Base-by-base conservation (phyloP, 1,140 invertebrate genomes). In the Euglossa dilemma region DNA sequence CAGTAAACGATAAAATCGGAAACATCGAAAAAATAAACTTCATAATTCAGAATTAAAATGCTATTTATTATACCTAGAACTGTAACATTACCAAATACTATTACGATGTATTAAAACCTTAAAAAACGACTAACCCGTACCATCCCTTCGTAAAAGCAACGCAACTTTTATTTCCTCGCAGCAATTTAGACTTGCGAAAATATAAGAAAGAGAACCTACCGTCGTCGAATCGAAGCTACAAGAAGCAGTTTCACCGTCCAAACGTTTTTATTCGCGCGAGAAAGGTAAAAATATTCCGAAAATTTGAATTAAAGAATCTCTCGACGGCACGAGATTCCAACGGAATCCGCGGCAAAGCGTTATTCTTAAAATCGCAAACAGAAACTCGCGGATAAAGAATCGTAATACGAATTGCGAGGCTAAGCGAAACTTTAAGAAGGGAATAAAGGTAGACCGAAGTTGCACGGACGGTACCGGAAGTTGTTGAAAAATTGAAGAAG, bases 401-500 rank as follows among this genome's bases (percentile, higher is more conserved):
- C 9, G 43, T 23, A 28, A 63, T 63, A 50, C 7, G n/a, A 18
- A 28, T 25, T 16, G 71, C 16, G 23, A 18, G 5, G n/a, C 6
- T 1, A 36, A 28, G 25, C 18, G 50, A 75, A 75, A 9, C 50
- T 75, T 36, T 18, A 0, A 50, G 14, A 6, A 9, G 1, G 4
- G 20, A 3, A 63, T 6, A 76, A 64, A 43, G 59, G 45, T 25
- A 7, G 71, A 14, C 25, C 23, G 5, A 11, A 25, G n/a, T 73
- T 36, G 9, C 20, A 8, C 6, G 14, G 7, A 73, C 1, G 52
- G 25, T 50, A 64, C 43, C 57, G 6, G 20, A 64, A 64, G 59
- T 78, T 14, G 52, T 57, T 57, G 52, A 47, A 69, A n/a, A 71
- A 72, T 72, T 80, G 43, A 45, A 72, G 52, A 80, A 80, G 23